Evolutionary conservation across 35 echinoderm and acorn worm species (phyloP).

Genomic region (Ophioderma brevispina): DNA sequence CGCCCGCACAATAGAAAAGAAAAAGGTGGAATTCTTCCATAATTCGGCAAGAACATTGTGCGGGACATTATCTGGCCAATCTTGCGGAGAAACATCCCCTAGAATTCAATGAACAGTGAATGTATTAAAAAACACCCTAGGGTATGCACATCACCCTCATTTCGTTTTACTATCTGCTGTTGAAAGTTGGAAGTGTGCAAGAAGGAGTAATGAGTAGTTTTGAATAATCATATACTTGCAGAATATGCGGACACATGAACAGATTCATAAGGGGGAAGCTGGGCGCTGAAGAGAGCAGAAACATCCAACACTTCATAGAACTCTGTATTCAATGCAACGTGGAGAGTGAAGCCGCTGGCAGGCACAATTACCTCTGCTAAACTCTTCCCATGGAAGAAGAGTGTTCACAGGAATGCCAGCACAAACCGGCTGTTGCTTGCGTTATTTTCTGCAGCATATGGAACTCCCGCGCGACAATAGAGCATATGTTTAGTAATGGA

Average conservation of each 20-base stretch:
- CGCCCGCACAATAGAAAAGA: constrained; percentile 12
- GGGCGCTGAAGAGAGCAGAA: background rate
- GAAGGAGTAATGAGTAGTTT: background rate
- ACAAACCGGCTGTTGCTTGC: background rate
- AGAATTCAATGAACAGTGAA: background rate
- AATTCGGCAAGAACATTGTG: constrained; percentile 57
- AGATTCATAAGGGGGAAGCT: background rate
- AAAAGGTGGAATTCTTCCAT: constrained; percentile 36
- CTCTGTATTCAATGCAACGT: background rate
- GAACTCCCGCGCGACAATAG: background rate
- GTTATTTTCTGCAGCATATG: background rate
- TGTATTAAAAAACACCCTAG: background rate
- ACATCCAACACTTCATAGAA: background rate
- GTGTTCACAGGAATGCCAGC: background rate
- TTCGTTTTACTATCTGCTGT: background rate
- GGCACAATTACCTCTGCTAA: background rate
- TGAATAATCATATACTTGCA: background rate
- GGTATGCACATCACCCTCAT: background rate
- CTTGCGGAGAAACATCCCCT: background rate
- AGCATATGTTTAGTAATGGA: background rate
- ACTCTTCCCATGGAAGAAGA: background rate
- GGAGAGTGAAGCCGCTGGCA: background rate
- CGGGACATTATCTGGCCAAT: constrained; percentile 50
- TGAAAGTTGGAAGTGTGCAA: background rate
- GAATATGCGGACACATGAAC: background rate